Evolutionary conservation across 2,888 invertebrate genomes (phyloP), one percentile per base, ranked within the genome.

Genomic region (Liopterus haemorrhoidalis): DNA sequence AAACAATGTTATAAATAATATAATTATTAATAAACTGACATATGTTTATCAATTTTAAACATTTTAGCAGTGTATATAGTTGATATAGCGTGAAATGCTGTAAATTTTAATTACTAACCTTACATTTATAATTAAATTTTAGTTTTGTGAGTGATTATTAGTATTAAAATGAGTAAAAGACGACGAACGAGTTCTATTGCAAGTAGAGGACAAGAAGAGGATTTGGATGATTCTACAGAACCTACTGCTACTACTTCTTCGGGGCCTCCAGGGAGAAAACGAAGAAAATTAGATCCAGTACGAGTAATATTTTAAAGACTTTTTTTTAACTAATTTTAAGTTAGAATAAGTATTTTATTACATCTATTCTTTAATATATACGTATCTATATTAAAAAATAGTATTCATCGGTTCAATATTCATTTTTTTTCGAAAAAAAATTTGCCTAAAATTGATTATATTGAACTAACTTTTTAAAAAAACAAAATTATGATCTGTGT

Each of bases 161-260:
- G n/a, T n/a, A n/a, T n/a, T n/a, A 58, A 48, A 46, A 82, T 88
- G 81, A 86, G 82, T 68, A 87, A 88, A 65, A 74, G 88, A 60
- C 76, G 87, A 55, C 78, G 89, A 55, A 85, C 87, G 32, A 88
- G 87, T 51, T 88, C 88, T n/a, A 84, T 80, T 43, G 83, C 87
- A 1, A 77, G 84, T 14, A 78, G 81, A 11, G 74, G 75, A 46
- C 79, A 81, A 53, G 82, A 82, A 40, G 81, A 81, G 37, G 84
- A 86, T 52, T 79, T 81, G 44, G 81, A 85, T 53, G 87, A 87
- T 59, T 75, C 78, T 62, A 68, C 71, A 15, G 71, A 72, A 41
- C 76, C 76, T 52, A 73, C 53, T 62, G 70, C 59, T 65, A 71
- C 54, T 69, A 71, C 53, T 66, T 73, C 44, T 68, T 71, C 37